Conservation (phyloP, 2,888 invertebrate species). For the Patella depressa region DNA sequence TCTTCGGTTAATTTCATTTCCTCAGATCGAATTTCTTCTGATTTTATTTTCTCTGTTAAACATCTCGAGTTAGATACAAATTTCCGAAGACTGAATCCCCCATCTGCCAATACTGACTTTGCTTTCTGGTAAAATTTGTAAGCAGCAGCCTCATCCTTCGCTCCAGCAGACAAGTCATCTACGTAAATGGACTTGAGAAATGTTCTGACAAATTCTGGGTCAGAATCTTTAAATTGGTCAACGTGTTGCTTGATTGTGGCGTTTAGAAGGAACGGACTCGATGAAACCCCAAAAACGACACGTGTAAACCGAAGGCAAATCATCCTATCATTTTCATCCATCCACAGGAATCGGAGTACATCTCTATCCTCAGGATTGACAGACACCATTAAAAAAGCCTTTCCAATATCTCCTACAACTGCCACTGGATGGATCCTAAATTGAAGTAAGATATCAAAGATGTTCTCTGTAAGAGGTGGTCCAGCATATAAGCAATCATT, state of each 20-base stretch:
- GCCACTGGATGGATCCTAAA: slow-evolving; percentile 4
- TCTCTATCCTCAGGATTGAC: slow-evolving; percentile 1
- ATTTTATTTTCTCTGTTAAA: background rate
- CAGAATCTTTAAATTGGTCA: background rate
- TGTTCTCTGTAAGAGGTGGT: slow-evolving; percentile 3
- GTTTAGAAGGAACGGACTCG: background rate
- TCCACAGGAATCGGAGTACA: background rate
- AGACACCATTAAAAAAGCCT: background rate
- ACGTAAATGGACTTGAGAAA: slow-evolving; percentile 3
- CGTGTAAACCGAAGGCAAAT: background rate
- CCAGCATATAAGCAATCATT: too few relatives aligned
- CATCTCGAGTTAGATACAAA: background rate
- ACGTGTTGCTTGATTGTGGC: slow-evolving; percentile 4
- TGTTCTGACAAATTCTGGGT: slow-evolving; percentile 2
- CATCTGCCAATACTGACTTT: background rate
- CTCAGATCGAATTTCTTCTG: background rate
- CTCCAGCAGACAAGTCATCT: background rate
- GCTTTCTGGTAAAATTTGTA: background rate
- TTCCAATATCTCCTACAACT: background rate
- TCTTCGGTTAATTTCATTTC: background rate
- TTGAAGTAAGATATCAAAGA: slow-evolving; percentile 1
- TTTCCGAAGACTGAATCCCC: background rate
- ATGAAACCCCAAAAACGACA: background rate
- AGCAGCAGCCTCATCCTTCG: background rate
- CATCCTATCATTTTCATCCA: background rate